phyloP scores from a whole-genome alignment of 1,140 invertebrate genomes.

The Drosophila varians region DNA sequence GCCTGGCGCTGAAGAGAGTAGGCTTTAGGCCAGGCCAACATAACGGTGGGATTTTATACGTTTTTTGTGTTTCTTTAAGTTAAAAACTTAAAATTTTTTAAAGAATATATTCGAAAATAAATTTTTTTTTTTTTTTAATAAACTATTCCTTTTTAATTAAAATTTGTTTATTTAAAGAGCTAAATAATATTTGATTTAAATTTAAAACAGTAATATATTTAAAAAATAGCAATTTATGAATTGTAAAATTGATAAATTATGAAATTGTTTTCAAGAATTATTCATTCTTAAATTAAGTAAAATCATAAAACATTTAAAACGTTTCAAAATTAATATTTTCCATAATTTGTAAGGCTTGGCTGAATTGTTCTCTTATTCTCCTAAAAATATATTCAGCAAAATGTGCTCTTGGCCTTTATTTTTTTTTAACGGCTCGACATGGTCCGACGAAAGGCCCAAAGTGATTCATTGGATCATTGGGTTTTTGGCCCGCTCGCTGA shows the following conservation, averaged over 20 bases:
- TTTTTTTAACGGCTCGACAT: no score
- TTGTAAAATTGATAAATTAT: not conserved
- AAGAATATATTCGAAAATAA: no score
- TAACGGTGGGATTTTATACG: not conserved
- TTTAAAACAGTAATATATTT: no score
- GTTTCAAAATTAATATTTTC: not conserved
- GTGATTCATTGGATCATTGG: conserved; percentile 41
- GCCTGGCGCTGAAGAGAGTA: not conserved
- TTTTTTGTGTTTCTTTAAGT: not conserved
- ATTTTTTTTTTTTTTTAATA: no score
- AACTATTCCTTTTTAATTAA: not conserved
- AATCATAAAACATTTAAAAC: not conserved
- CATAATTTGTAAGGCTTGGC: not conserved
- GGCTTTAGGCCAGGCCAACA: not conserved
- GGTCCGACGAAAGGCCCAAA: conserved; percentile 1
- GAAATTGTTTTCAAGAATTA: not conserved
- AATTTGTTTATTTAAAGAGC: not conserved
- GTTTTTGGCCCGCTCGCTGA: conserved; percentile 19
- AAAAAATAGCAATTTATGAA: no score
- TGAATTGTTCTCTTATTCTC: not conserved
- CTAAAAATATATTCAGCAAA: not conserved
- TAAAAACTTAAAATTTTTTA: no score
- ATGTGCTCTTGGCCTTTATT: not conserved
- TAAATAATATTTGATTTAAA: no score
- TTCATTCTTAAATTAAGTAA: not conserved